Base-by-base conservation (phyloP, 2,113 vertebrate genomes). In the Rutilus rutilus region DNA sequence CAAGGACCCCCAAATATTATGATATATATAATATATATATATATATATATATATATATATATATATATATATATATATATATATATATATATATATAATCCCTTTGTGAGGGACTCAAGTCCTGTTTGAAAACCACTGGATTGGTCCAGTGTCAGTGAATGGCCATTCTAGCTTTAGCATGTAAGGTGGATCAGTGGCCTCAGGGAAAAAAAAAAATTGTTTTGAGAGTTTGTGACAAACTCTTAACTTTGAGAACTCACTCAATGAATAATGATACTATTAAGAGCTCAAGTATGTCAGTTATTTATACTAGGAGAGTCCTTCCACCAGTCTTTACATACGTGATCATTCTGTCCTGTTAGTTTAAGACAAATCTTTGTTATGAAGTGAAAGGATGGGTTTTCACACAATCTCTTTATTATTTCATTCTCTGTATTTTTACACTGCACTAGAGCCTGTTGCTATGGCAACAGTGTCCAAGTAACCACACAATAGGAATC, bases 391-490 rank as follows among this genome's bases (percentile, higher is more conserved):
- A 60, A 75, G 11, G 27, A 64, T 54, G 21, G 77, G 15, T 71
- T 80, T 90, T 83, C 57, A 86, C 78, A 52, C 74, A 50, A 77
- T 80, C 73, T 88, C 82, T 86, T 87, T 42, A 89, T 89, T 90
- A 86, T 87, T 91, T 87, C 27, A 84, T 85, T 85, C 67, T 65
- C 79, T 80, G 60, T 85, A 78, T 84, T 80, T 89, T 85, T 78
- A 57, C n/a, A 71, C 81, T 57, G 76, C 71, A 74, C 83, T 86
- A 69, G 76, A 85, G 83, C 87, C 47, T 88, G 90, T 91, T 91
- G 82, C 86, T 86, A 89, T 88, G 83, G 62, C 36, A 78, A 91
- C 87, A 25, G 89, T 89, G 64, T 89, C 89, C 19, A 80, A 87
- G 89, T 88, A 87, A 87, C 84, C 21, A 62, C 89, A 86, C 87